phyloP scores from a whole-genome alignment of 2,888 invertebrate species.

The Campoplex nolae region DNA sequence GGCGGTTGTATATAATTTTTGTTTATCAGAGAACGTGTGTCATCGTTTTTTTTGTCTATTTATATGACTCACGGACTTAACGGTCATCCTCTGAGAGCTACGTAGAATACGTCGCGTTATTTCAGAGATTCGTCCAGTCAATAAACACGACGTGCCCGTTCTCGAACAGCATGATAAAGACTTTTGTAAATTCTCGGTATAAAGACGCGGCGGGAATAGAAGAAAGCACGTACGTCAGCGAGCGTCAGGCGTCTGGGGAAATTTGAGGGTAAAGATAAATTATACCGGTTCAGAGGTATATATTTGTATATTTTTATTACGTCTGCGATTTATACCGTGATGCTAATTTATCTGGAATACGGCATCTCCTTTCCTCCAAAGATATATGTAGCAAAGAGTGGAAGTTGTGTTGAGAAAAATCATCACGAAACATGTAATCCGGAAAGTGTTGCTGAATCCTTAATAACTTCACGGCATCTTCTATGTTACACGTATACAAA shows the following conservation, averaged over 20 bases:
- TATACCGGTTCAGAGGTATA: neutral
- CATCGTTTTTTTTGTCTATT: neutral
- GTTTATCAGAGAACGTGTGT: neutral
- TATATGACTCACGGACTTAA: neutral
- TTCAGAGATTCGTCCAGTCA: conserved; percentile 13
- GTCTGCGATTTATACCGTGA: neutral
- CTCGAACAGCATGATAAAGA: conserved; percentile 17
- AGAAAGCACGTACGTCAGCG: conserved; percentile 6
- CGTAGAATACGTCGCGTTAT: neutral
- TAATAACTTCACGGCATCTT: conserved; percentile 39
- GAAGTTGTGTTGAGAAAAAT: conserved; percentile 37
- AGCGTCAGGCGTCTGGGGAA: neutral
- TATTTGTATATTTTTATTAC: conserved; percentile 10
- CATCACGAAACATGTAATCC: conserved; percentile 5
- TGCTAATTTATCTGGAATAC: neutral
- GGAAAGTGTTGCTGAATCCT: conserved; percentile 40
- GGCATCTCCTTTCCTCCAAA: neutral
- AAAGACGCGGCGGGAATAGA: neutral
- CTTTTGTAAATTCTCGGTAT: conserved; percentile 29
- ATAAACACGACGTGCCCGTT: conserved; percentile 47
- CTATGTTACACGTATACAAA: neutral
- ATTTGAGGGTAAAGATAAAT: conserved; percentile 16
- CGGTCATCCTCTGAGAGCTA: conserved; percentile 14
- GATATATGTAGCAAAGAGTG: neutral
- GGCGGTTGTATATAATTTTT: neutral